Percentiles rank a stretch among this genome's conserved stretches.
phyloP scores from a whole-genome alignment of 1,140 invertebrate species.

The Cherax destructor region DNA sequence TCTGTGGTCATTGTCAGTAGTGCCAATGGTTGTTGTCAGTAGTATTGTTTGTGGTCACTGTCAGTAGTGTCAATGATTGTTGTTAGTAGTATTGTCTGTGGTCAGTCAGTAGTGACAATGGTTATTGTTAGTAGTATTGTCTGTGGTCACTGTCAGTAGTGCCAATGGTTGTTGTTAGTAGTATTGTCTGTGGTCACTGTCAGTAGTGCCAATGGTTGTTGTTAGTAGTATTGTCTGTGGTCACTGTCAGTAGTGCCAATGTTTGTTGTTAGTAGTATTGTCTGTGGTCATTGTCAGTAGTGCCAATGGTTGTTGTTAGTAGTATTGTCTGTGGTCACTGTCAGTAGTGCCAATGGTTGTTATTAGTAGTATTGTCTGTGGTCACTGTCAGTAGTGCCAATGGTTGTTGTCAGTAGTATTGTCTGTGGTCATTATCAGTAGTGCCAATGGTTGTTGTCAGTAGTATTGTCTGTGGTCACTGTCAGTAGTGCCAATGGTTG shows the following conservation, averaged over 20 bases:
- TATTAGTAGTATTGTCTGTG: background rate
- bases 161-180: too few species aligned
- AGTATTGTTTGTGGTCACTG: background rate
- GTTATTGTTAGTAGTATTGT: too few species aligned
- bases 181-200: background rate
- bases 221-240: background rate
- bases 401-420: too few species aligned
- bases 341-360: too few species aligned
- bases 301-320: too few species aligned
- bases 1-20: background rate
- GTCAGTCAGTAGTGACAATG: too few species aligned
- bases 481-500: too few species aligned
- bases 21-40: too few species aligned
- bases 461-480: background rate
- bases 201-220: too few species aligned
- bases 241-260: background rate
- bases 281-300: background rate
- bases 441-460: too few species aligned
- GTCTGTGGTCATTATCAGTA: background rate
- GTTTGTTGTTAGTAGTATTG: too few species aligned
- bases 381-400: background rate
- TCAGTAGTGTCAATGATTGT: too few species aligned
- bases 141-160: background rate
- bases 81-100: background rate
- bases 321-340: background rate